Evolutionary conservation across 2,797 vertebrate species (phyloP).

Genomic region (Manis crassicaudata): DNA sequence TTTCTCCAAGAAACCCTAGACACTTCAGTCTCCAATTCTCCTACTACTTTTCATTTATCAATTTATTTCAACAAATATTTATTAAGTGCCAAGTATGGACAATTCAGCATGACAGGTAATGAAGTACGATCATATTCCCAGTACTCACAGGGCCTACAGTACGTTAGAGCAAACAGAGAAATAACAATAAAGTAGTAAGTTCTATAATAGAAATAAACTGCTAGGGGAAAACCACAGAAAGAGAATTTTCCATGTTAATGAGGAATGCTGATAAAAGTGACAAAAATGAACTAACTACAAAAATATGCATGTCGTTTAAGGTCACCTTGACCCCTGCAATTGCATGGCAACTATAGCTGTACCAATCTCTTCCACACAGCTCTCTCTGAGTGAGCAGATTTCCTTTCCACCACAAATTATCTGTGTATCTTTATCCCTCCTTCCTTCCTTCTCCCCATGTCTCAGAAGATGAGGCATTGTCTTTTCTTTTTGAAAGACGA

Average conservation of each 20-base stretch:
- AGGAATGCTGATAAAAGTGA: constrained; percentile 26
- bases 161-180: background rate
- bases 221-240: background rate
- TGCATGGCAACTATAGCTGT: constrained; percentile 36
- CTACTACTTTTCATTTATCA: constrained; percentile 35
- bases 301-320: constrained; percentile 40
- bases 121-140: background rate
- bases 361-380: background rate
- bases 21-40: constrained; percentile 1
- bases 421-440: background rate
- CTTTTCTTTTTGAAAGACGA: constrained; percentile 23
- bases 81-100: background rate
- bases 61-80: constrained; percentile 51
- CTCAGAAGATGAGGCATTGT: background rate
- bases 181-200: background rate
- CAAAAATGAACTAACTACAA: constrained; percentile 41
- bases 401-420: constrained; percentile 26
- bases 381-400: constrained; percentile 1
- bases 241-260: constrained; percentile 48
- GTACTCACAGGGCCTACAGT: background rate
- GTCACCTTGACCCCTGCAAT: background rate
- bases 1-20: background rate
- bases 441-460: background rate
- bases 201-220: background rate
- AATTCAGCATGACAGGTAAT: background rate